Base-by-base conservation (phyloP, 2,888 invertebrate species). In the Deroplatys truncata region DNA sequence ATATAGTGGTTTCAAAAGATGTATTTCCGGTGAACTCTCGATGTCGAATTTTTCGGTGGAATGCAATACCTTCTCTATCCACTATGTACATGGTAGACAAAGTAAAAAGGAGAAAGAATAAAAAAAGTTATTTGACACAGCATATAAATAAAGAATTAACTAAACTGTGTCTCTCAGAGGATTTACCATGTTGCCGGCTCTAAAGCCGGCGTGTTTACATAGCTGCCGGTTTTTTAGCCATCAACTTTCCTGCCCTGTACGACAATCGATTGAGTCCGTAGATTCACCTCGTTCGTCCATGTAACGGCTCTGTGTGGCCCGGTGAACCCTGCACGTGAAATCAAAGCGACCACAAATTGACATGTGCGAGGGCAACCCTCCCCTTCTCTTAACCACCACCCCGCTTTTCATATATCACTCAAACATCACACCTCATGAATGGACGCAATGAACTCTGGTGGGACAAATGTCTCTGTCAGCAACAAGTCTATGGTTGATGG, bases 281-380 rank as follows among this genome's bases (percentile, higher is more conserved):
- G 56, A 56, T 20, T 15, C 20, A 20, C 2, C 56, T 56, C 16
- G 56, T 56, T 35, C 35, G 56, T 56, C 56, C 15, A 15, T 56
- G 56, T 20, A 56, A 4, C 25, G n/a, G 49, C 35, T 49, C 28
- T 85, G 28, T 28, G n/a, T 84, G 25, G 49, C n/a, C 49, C 43
- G 28, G 28, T 84, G 28, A 28, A 31, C 35, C 25, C 20, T 86
- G 31, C 86, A 86, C 28, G 82, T 28, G 49, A 86, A 86, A 86
- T 86, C 86, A 86, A 86, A 86, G 86, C 86, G 82, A 86, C 86
- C 86, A 86, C 86, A 86, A 86, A 86, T 86, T 86, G 86, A 86
- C 31, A 82, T 43, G 82, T 25, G 86, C 86, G 86, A 72, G 56
- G 56, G 56, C 56, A 16, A 56, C 56, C 56, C 35, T 35, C 35